These are phyloP conservation scores for Heliornis fulica DNA, from an alignment of 2,113 vertebrate genomes.

Conservation along the genomic window DNA sequence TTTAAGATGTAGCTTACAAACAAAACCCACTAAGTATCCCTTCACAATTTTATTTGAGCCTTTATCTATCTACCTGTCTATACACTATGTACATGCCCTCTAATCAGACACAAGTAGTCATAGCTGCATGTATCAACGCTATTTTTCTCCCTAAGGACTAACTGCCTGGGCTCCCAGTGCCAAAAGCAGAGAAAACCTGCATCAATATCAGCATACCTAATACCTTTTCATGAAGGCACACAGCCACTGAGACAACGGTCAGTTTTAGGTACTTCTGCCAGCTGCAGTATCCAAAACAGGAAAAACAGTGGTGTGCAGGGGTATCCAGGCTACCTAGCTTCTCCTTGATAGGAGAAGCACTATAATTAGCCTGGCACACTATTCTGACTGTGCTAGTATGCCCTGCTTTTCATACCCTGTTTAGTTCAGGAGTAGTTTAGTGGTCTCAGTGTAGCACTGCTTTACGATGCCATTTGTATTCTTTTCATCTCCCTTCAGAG, in stretches of 20 bases:
- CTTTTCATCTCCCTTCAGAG: background rate
- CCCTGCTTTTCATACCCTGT: background rate
- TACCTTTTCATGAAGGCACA: background rate
- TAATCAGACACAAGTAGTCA: background rate
- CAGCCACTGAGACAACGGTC: background rate
- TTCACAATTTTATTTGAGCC: background rate
- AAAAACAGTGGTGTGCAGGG: background rate
- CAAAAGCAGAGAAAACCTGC: background rate
- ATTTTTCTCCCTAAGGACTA: background rate
- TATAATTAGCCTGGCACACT: background rate
- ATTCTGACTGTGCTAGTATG: background rate
- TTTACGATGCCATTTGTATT: background rate
- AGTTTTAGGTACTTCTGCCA: background rate
- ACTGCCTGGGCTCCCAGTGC: background rate
- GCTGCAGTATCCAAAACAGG: background rate
- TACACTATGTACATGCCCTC: background rate
- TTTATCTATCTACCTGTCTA: background rate
- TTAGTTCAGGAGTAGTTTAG: background rate
- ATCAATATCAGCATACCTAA: background rate
- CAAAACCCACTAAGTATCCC: background rate
- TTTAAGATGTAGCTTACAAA: background rate
- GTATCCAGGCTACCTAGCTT: background rate
- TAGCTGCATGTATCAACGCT: background rate
- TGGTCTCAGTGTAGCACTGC: fast-evolving
- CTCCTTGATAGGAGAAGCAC: background rate